phyloP scores from a whole-genome alignment of 2,113 vertebrate species.

The Hydropotes inermis region DNA sequence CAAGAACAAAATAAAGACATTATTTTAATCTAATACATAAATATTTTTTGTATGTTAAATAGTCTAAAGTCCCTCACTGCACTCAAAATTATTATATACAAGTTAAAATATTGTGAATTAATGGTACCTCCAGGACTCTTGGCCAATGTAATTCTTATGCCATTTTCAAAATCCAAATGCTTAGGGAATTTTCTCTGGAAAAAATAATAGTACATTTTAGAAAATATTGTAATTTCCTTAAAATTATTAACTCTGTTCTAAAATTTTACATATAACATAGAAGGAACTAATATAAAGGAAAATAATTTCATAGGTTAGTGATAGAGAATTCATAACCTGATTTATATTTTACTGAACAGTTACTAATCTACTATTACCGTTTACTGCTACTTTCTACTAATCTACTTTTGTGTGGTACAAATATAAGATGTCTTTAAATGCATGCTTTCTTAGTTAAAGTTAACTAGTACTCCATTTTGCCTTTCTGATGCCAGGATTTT shows the following conservation, averaged over 20 bases:
- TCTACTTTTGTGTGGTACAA: not conserved
- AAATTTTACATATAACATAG: not conserved
- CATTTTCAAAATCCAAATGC: not conserved
- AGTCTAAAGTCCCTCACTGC: not conserved
- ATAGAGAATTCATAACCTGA: not conserved
- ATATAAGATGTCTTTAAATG: not conserved
- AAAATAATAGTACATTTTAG: not conserved
- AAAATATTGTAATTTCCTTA: not conserved
- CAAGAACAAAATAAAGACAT: not conserved
- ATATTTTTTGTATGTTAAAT: not conserved
- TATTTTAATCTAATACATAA: not conserved
- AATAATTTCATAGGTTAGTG: not conserved
- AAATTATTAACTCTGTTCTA: not conserved
- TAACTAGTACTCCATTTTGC: not conserved
- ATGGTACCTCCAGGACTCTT: not conserved
- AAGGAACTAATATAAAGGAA: not conserved
- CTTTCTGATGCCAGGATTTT: not conserved
- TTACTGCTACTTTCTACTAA: not conserved
- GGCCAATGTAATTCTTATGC: not conserved
- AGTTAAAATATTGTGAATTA: not conserved
- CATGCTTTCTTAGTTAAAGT: not conserved
- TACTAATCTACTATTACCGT: not conserved
- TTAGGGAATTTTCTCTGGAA: not conserved
- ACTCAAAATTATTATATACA: not conserved
- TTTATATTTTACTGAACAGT: not conserved